phyloP scores from a whole-genome alignment of 30 jellyfish, hydroid and myxozoan genomes.

The Hydra vulgaris region DNA sequence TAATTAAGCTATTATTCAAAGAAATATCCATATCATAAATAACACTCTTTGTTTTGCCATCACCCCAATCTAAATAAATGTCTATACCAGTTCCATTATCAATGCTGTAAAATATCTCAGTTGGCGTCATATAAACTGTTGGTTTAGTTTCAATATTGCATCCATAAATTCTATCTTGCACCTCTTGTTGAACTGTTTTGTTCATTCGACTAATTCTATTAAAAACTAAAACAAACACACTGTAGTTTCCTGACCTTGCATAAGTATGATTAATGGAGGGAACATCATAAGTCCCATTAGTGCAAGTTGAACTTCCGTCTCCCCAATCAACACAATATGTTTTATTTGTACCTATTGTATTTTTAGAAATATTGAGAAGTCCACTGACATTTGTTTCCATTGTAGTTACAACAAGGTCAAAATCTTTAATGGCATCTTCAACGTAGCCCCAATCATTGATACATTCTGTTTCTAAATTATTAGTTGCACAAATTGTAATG shows the following conservation, averaged over 20 bases:
- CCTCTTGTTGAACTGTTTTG: slow-evolving; percentile 18
- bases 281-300: not conserved
- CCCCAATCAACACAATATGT: slow-evolving; percentile 4
- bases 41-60: not conserved
- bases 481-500: not conserved
- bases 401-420: not conserved
- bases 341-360: not conserved
- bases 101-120: not conserved
- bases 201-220: slow-evolving; percentile 47
- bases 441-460: not conserved
- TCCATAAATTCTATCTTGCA: slow-evolving; percentile 47
- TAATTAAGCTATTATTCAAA: not conserved
- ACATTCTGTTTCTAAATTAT: not conserved
- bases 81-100: slow-evolving; percentile 18
- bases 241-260: slow-evolving; percentile 61
- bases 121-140: not conserved
- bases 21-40: slow-evolving; percentile 4
- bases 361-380: not conserved
- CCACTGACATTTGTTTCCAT: not conserved
- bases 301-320: not conserved
- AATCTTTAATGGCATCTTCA: not conserved
- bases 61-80: not conserved
- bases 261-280: slow-evolving; percentile 29
- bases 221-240: slow-evolving; percentile 33
- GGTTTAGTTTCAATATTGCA: not conserved